Conservation (phyloP, 2,113 vertebrate species). For the Enhydra lutris region DNA sequence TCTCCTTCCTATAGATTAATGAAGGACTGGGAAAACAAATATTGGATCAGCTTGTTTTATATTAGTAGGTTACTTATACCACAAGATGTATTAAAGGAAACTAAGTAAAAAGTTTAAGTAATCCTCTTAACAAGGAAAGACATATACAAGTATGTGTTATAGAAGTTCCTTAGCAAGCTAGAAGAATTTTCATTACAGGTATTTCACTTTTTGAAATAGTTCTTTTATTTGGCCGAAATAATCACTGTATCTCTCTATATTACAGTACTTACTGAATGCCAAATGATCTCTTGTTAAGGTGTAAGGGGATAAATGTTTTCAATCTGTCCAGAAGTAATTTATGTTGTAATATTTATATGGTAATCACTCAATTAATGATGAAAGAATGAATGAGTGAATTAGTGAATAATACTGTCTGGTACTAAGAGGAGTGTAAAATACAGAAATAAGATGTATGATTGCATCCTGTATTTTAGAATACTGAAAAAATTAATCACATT, state of each 20-base stretch:
- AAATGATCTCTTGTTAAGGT: not conserved
- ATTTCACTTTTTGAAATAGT: not conserved
- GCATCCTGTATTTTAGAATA: not conserved
- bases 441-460: not conserved
- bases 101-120: not conserved
- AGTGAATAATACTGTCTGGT: not conserved
- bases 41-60: not conserved
- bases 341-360: not conserved
- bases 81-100: not conserved
- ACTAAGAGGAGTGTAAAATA: not conserved
- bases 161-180: not conserved
- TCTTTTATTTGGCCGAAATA: not conserved
- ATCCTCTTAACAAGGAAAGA: not conserved
- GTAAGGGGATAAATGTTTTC: not conserved
- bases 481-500: not conserved
- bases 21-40: not conserved
- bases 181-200: not conserved
- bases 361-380: not conserved
- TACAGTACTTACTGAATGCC: not conserved
- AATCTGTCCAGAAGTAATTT: not conserved
- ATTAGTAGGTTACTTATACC: not conserved
- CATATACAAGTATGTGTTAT: not conserved
- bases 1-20: not conserved
- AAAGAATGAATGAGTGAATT: not conserved
- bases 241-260: not conserved